These are phyloP conservation scores for Psylliodes chrysocephalus DNA, from an alignment of 2,888 invertebrate genomes.

Conservation along the genomic window DNA sequence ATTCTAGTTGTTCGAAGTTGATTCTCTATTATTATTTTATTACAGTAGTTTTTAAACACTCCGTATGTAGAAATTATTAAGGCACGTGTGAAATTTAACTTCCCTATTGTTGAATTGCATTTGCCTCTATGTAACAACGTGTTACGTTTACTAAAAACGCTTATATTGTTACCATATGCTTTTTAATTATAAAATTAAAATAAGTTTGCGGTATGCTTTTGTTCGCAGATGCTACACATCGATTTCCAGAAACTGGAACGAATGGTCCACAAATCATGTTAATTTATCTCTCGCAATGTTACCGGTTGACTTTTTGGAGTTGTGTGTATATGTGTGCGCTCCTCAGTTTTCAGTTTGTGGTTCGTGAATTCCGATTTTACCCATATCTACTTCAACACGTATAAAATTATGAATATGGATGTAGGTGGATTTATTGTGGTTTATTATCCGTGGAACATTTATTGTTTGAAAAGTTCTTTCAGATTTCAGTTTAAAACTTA, in stretches of 20 bases:
- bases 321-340: not conserved
- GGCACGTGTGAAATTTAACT: no score
- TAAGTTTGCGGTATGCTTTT: constrained; percentile 9
- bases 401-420: constrained; percentile 19
- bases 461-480: not conserved
- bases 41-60: no score
- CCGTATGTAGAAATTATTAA: no score
- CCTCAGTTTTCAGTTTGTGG: constrained; percentile 15
- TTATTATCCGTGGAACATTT: not conserved
- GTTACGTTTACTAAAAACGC: constrained; percentile 8
- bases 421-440: constrained; percentile 5
- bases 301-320: constrained; percentile 15
- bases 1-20: no score
- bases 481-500: not conserved
- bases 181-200: constrained; percentile 20
- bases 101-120: not conserved
- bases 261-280: constrained; percentile 18
- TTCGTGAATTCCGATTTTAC: constrained; percentile 9
- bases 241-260: constrained; percentile 17
- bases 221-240: constrained; percentile 14
- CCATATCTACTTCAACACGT: constrained; percentile 4
- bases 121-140: constrained; percentile 4
- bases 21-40: no score
- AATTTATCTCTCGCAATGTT: constrained; percentile 14
- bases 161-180: constrained; percentile 12